phyloP scores from a whole-genome alignment of 1,140 invertebrate species.

The Atta colombica region DNA sequence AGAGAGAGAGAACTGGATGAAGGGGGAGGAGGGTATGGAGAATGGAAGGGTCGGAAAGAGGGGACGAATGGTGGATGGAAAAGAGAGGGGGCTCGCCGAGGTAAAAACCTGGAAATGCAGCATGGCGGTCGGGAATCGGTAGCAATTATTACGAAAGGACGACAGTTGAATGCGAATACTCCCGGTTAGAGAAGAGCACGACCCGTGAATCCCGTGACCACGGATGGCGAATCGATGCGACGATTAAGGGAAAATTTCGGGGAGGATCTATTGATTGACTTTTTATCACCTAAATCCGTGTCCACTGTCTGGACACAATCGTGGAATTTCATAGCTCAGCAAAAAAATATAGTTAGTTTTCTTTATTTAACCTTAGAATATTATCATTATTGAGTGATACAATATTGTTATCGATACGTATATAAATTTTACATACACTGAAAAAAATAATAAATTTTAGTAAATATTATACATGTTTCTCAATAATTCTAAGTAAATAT shows the following conservation, averaged over 20 bases:
- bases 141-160: constrained; percentile 85
- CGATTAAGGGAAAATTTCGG: constrained; percentile 57
- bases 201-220: constrained; percentile 58
- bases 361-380: too few species aligned
- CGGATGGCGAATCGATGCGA: constrained; percentile 61
- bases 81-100: constrained; percentile 70
- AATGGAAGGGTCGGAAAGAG: constrained; percentile 51
- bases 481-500: not conserved
- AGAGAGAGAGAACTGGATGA: constrained; percentile 25
- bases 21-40: constrained; percentile 46
- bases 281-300: constrained; percentile 13
- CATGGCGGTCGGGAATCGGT: constrained; percentile 84
- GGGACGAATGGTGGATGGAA: constrained; percentile 35
- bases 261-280: constrained; percentile 10
- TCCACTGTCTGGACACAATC: not conserved
- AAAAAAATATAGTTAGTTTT: not conserved
- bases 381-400: too few species aligned
- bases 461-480: too few species aligned
- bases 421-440: too few species aligned
- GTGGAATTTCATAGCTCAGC: not conserved
- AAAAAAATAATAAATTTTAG: too few species aligned
- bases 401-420: too few species aligned
- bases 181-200: not conserved
- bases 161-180: constrained; percentile 80
- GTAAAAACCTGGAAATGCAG: constrained; percentile 85